phyloP scores from a whole-genome alignment of 2,113 vertebrate species.

The Ailuropoda melanoleuca region DNA sequence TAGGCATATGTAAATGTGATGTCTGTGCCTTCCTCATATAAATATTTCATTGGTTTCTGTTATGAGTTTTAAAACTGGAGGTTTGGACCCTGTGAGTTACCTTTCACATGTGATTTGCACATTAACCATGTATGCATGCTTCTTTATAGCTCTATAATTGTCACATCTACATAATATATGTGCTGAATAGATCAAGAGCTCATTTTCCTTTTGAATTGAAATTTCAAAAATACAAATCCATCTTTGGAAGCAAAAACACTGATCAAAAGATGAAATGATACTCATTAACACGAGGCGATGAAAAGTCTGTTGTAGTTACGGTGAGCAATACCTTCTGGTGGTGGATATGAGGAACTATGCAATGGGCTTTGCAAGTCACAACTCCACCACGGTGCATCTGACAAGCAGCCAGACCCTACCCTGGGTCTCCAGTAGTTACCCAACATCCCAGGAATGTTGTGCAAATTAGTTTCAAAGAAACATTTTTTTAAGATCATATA shows the following conservation, averaged over 20 bases:
- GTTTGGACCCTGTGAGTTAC: not conserved
- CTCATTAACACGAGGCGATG: not conserved
- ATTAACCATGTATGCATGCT: constrained; percentile 57
- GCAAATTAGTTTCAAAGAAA: constrained; percentile 43
- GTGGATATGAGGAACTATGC: not conserved
- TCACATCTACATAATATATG: constrained; percentile 55
- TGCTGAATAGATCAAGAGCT: constrained; percentile 44
- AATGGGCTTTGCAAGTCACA: not conserved
- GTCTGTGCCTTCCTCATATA: not conserved
- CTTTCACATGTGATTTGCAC: constrained; percentile 45
- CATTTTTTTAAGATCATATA: constrained; percentile 34
- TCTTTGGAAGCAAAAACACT: constrained; percentile 40
- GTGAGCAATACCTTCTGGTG: not conserved
- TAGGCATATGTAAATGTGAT: constrained; percentile 8
- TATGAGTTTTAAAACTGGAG: constrained; percentile 28
- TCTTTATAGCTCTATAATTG: constrained; percentile 59
- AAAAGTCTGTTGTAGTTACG: constrained; percentile 16
- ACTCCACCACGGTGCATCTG: not conserved
- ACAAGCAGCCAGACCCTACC: constrained; percentile 13
- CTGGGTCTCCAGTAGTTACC: constrained; percentile 1
- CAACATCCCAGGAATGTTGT: constrained; percentile 39
- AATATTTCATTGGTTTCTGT: constrained; percentile 56
- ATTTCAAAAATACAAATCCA: constrained; percentile 56
- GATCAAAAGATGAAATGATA: constrained; percentile 32
- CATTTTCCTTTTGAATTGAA: constrained; percentile 64